These are phyloP conservation scores for Steromphala cineraria DNA, from an alignment of 2,888 invertebrate species.

Conservation along the genomic window DNA sequence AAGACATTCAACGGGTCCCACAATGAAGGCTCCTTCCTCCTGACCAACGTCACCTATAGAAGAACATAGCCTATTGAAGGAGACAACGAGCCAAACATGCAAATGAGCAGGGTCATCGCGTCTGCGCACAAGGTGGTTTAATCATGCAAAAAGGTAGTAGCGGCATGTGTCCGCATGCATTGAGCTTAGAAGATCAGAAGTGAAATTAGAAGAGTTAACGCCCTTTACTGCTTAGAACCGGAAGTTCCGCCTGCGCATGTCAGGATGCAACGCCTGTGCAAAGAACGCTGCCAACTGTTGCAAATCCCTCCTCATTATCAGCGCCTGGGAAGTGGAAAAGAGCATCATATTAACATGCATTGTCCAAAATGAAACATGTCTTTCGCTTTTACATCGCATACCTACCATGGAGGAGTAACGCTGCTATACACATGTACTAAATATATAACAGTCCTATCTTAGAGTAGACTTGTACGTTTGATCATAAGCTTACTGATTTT, in stretches of 20 bases:
- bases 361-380: background rate
- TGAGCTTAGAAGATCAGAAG: background rate
- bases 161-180: background rate
- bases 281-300: conserved; percentile 7
- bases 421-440: background rate
- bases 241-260: conserved; percentile 14
- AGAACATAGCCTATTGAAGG: conserved; percentile 14
- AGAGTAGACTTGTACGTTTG: background rate
- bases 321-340: conserved; percentile 11
- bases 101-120: background rate
- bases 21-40: conserved; percentile 38
- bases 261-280: conserved; percentile 16
- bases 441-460: background rate
- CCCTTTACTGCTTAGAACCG: background rate
- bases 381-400: no score
- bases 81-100: conserved; percentile 12
- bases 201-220: background rate
- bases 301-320: conserved; percentile 1
- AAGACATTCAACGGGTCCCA: conserved; percentile 43
- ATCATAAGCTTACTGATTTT: background rate
- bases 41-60: conserved; percentile 30
- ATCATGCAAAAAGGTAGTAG: background rate
- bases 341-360: background rate
- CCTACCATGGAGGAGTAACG: no score
- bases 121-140: background rate